Evolutionary conservation across 2,888 invertebrate genomes (phyloP).

Genomic region (Apamea sordens): DNA sequence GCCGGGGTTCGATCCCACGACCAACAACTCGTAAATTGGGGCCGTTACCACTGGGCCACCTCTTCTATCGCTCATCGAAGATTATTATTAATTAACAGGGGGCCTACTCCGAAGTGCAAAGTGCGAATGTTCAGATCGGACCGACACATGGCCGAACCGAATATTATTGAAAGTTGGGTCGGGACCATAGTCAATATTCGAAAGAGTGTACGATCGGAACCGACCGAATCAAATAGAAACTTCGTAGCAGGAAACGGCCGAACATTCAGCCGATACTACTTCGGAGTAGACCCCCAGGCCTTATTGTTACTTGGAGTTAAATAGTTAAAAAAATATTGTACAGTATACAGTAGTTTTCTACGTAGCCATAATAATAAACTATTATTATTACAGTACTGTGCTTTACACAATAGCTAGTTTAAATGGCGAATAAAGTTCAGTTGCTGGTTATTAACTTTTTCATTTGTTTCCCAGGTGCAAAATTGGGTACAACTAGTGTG

Average conservation of each 20-base stretch:
- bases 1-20: background rate
- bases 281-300: too few species aligned
- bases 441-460: conserved; percentile 11
- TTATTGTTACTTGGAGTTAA: too few species aligned
- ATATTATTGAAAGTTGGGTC: too few species aligned
- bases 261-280: too few species aligned
- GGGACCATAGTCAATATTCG: too few species aligned
- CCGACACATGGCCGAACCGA: too few species aligned
- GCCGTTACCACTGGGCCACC: background rate
- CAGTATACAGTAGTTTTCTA: background rate
- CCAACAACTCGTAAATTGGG: background rate
- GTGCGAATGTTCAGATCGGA: too few species aligned
- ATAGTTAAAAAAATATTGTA: background rate
- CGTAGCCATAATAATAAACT: background rate
- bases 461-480: conserved; percentile 71
- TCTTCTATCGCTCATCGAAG: background rate
- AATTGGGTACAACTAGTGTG: conserved; percentile 77
- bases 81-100: background rate
- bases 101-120: too few species aligned
- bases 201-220: too few species aligned
- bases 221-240: too few species aligned
- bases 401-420: background rate
- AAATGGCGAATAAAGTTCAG: background rate
- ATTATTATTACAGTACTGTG: too few species aligned
- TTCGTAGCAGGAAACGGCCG: too few species aligned